phyloP scores from a whole-genome alignment of 2,888 invertebrate species.

The Hypomecis atomaria region DNA sequence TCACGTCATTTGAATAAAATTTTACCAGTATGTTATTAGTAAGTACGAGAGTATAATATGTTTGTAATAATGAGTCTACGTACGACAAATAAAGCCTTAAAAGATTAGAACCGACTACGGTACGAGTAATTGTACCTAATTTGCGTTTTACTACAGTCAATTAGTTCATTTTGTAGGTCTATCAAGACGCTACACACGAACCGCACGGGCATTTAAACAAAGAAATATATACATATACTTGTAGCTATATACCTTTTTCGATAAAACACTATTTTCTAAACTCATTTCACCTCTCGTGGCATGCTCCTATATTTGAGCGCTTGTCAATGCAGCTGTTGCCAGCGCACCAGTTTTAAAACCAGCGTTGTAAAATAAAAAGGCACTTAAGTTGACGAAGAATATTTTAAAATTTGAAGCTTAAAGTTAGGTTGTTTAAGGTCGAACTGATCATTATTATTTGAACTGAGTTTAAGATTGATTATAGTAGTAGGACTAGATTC shows the following conservation, averaged over 20 bases:
- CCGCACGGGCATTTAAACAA: too few relatives aligned
- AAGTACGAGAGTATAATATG: too few relatives aligned
- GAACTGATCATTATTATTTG: neutral
- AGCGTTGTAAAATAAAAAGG: slow-evolving; percentile 4
- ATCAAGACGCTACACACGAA: too few relatives aligned
- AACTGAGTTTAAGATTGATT: neutral
- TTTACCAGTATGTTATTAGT: neutral
- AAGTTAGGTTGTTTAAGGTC: neutral
- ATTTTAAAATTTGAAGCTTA: neutral
- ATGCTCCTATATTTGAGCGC: slow-evolving; percentile 4
- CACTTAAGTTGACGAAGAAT: neutral
- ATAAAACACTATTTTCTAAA: neutral
- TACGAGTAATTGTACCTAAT: too few relatives aligned
- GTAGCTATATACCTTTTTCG: neutral
- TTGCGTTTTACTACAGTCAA: too few relatives aligned
- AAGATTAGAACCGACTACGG: too few relatives aligned
- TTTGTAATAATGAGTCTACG: too few relatives aligned
- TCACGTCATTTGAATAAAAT: neutral
- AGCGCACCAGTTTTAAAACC: slow-evolving; percentile 2
- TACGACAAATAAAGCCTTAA: too few relatives aligned
- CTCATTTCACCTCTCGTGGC: neutral
- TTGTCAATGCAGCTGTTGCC: slow-evolving; percentile 10
- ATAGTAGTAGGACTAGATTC: neutral
- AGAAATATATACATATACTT: too few relatives aligned
- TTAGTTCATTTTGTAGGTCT: too few relatives aligned